Evolutionary conservation across 2,797 vertebrate species (phyloP), one percentile per base, ranked within the genome.

Genomic region (Smutsia temminckii): DNA sequence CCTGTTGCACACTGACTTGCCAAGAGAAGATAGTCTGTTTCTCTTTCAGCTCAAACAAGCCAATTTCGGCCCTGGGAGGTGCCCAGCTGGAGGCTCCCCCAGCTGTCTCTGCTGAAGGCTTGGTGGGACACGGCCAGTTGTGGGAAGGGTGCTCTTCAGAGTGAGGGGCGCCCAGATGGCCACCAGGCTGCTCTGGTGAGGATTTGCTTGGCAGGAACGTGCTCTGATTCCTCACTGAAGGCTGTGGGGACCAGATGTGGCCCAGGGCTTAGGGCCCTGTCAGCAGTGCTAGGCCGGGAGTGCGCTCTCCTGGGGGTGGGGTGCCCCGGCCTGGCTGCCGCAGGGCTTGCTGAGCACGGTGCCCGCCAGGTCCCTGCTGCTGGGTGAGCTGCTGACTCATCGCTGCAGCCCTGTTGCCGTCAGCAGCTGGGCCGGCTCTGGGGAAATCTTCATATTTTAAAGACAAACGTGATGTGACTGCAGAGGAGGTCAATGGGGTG

Each of bases 301-400:
- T 17, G 12, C 27, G 11, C 46, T 11, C 2, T 10, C 46, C 40
- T 40, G 61, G 61, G 61, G 3, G 2, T 1, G n/a, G 8, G n/a
- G 6, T 37, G 66, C 64, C 16, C 32, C 37, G 1, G 25, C 20
- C 0, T 0, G 40, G 93, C n/a, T 40, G 40, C 77, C 37, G 40
- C 13, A 49, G 29, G 37, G 27, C 21, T 2, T 1, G 0, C 57
- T 0, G 57, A 74, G 42, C 53, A 9, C 6, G 27, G 37, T 18
- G 46, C 46, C 46, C 46, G 46, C 46, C 46, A 46, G 89, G 32
- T 10, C 25, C 18, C 0, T 1, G 53, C 74, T 16, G 74, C 78
- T 13, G 32, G n/a, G 12, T 1, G 57, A 93, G 77, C 69, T 90
- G 95, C 97, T 68, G 94, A 91, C 63, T 92, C 89, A 89, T 13